Base-by-base conservation (phyloP, 2,888 invertebrate species). In the Argyresthia goedartella region DNA sequence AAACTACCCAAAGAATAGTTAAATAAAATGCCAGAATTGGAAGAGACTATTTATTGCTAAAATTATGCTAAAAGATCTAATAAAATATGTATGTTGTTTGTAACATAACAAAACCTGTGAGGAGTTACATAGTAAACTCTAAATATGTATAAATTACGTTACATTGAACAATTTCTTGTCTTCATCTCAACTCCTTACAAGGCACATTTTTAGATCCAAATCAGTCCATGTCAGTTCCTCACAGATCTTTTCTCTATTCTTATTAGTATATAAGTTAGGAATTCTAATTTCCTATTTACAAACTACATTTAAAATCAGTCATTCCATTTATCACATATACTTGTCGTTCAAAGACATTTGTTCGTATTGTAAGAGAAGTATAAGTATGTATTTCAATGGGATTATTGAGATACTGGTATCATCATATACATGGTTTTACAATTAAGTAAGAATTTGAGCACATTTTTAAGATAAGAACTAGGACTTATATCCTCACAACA, bases 41-140 rank as follows among this genome's bases (percentile, higher is more conserved):
- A 72, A 70, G 73, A 74, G 58, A 64, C 55, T 6, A 56, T 75
- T 73, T 74, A 75, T 76, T 77, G 67, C 72, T 70, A 64, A 66
- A 60, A 53, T 64, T 64, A 65, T 67, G 69, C 70, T 71, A 72
- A 71, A 68, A 62, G 63, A 62, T 71, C 70, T 73, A 70, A 73
- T 70, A 73, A 73, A 73, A 74, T 72, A 66, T 60, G 58, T 70
- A 6, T 25, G 6, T 25, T 25, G 25, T 25, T 61, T 66, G 59
- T 6, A 25, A 61, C 62, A 66, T 53, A 58, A 63, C 67, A 68
- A 73, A 64, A 62, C 64, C 70, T 68, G 72, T 71, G 71, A 77
- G 75, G 73, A 78, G 68, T 58, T 59, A 8, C 13, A 47, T 25
- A 25, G 25, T 25, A 25, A 25, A 25, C 25, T 25, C 25, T 25